Evolutionary conservation across 2,888 invertebrate species (phyloP).

Genomic region (Miltochrista miniata): DNA sequence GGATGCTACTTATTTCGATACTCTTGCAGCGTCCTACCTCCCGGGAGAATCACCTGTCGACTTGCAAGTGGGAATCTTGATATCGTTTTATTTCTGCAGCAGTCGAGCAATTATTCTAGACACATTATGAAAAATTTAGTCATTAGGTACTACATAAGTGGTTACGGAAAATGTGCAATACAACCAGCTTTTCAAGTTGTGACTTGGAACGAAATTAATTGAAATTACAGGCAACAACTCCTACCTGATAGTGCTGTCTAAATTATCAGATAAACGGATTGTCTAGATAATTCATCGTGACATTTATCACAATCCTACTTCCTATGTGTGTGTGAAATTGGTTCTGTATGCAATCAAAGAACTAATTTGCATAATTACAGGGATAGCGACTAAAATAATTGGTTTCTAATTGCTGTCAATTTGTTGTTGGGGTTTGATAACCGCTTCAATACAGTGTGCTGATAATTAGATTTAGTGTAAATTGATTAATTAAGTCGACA

Average conservation of each 20-base stretch:
- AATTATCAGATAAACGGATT: conserved; percentile 33
- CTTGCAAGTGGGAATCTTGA: too few species aligned
- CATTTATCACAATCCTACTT: conserved; percentile 43
- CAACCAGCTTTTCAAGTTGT: too few species aligned
- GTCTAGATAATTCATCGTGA: conserved; percentile 46
- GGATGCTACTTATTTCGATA: too few species aligned
- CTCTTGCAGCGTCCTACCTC: too few species aligned
- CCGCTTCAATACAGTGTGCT: conserved; percentile 24
- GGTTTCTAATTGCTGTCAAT: conserved; percentile 67
- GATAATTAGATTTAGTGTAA: conserved; percentile 10
- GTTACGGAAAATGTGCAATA: too few species aligned
- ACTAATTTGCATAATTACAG: conserved; percentile 66
- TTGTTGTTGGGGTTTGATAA: conserved; percentile 50
- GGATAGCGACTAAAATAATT: conserved; percentile 52
- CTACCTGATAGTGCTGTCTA: conserved; percentile 20
- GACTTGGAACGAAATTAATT: conserved; percentile 24
- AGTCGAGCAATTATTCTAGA: too few species aligned
- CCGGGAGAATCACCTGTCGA: too few species aligned
- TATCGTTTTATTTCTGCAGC: too few species aligned
- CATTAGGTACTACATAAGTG: too few species aligned
- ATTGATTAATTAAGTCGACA: conserved; percentile 8
- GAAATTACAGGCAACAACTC: conserved; percentile 27
- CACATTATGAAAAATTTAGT: too few species aligned
- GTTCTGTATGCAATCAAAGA: conserved; percentile 57
- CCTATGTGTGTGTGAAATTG: conserved; percentile 46